phyloP scores from a whole-genome alignment of 2,888 invertebrate species.

The Halictus quadricinctus region DNA sequence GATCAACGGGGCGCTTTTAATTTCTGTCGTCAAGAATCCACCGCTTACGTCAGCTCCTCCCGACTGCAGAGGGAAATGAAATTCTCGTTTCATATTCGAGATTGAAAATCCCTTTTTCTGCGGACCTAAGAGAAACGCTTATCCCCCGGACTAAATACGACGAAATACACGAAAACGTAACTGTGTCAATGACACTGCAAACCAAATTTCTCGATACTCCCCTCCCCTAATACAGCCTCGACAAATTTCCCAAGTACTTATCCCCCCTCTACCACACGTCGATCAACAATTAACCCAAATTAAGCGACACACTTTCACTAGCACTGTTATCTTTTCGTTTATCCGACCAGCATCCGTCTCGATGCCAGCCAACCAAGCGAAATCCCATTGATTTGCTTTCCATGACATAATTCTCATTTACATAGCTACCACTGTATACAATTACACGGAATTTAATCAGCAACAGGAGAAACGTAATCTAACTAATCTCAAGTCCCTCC shows the following conservation, averaged over 20 bases:
- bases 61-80: constrained; percentile 52
- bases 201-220: background rate
- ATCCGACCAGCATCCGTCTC: no score
- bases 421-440: no score
- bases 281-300: background rate
- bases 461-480: no score
- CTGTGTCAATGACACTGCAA: background rate
- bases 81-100: constrained; percentile 61
- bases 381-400: no score
- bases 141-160: constrained; percentile 27
- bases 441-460: no score
- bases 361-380: no score
- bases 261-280: background rate
- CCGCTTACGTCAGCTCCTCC: constrained; percentile 61
- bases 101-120: constrained; percentile 43
- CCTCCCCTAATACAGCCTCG: background rate
- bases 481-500: no score
- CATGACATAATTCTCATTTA: no score
- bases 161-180: constrained; percentile 29
- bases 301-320: background rate
- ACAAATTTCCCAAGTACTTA: background rate
- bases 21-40: constrained; percentile 64
- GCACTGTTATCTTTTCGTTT: no score
- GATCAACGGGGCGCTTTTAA: constrained; percentile 68
- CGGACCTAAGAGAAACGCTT: constrained; percentile 28